phyloP scores from a whole-genome alignment of 2,888 invertebrate species.

The Euphydryas editha region DNA sequence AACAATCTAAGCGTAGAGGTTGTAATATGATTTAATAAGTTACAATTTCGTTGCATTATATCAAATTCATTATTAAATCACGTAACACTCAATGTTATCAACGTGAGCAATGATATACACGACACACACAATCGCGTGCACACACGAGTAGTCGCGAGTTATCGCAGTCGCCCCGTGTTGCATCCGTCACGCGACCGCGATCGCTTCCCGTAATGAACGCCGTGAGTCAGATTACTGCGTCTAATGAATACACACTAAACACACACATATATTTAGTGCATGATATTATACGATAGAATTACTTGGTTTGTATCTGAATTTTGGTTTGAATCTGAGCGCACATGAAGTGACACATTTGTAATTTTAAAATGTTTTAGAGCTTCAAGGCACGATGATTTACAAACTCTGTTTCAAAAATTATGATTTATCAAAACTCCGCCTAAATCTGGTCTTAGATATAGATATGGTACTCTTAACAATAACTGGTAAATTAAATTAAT shows the following conservation, averaged over 20 bases:
- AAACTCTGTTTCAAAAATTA: not conserved
- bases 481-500: no score
- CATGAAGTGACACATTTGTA: not conserved
- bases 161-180: not conserved
- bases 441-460: no score
- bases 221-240: slow-evolving; percentile 7
- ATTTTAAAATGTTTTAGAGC: not conserved
- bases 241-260: slow-evolving; percentile 9
- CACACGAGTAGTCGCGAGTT: not conserved
- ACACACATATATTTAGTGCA: not conserved
- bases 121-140: not conserved
- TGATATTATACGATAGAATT: not conserved
- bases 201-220: slow-evolving; percentile 3
- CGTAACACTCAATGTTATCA: no score
- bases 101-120: no score
- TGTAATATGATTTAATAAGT: no score
- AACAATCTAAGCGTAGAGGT: no score
- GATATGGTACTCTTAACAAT: no score
- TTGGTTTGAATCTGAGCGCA: no score
- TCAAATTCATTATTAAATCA: no score
- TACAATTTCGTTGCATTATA: no score
- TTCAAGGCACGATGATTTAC: no score
- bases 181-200: not conserved
- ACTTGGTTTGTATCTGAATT: not conserved
- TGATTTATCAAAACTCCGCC: no score